A percentile compares a stretch with the other conserved stretches of the same genome.
phyloP scores from a whole-genome alignment of 2,797 vertebrate species.

The Acanthurus lineatus region DNA sequence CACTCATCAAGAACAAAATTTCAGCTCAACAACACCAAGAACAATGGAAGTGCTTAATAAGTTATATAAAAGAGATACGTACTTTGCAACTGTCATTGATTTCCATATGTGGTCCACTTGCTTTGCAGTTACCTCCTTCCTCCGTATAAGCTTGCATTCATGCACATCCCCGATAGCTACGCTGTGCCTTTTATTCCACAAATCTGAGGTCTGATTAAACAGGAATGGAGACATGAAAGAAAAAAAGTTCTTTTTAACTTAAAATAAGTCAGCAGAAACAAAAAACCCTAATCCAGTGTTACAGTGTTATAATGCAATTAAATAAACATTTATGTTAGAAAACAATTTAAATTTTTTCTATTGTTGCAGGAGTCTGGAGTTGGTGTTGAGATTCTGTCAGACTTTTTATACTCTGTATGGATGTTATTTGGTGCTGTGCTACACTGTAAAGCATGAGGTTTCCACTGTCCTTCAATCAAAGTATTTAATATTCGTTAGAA shows the following conservation, averaged over 20 bases:
- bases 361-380: too few species aligned
- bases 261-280: not conserved
- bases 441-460: too few species aligned
- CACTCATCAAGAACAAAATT: not conserved
- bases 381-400: not conserved
- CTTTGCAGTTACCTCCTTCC: conserved; percentile 88
- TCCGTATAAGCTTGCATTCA: conserved; percentile 89
- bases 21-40: not conserved
- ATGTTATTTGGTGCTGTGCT: too few species aligned
- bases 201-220: conserved; percentile 78
- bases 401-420: too few species aligned
- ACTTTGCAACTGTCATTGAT: conserved; percentile 86
- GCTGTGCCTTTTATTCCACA: conserved; percentile 96
- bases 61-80: conserved; percentile 31
- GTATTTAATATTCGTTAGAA: too few species aligned
- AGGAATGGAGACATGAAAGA: not conserved
- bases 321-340: not conserved
- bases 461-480: too few species aligned
- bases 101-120: conserved; percentile 95
- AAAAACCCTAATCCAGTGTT: not conserved
- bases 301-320: not conserved
- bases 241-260: not conserved
- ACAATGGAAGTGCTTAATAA: not conserved
- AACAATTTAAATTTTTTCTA: not conserved
- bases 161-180: conserved; percentile 95